phyloP scores from a whole-genome alignment of 1,140 invertebrate species.

The Trichonephila clavata region DNA sequence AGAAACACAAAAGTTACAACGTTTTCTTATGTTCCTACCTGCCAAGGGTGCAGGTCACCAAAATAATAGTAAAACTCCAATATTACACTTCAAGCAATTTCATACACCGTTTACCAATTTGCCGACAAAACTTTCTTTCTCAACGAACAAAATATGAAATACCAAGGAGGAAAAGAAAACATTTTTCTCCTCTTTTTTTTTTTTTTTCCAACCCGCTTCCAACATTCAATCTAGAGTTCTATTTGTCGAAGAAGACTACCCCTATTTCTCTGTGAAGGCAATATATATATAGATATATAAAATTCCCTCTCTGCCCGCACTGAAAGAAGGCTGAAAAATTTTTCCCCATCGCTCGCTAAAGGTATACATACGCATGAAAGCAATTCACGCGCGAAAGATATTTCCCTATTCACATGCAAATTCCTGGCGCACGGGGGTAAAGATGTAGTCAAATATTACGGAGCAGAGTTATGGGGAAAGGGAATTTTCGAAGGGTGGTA shows the following conservation, averaged over 20 bases:
- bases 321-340: background rate
- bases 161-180: background rate
- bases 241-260: slow-evolving; percentile 24
- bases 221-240: slow-evolving; percentile 29
- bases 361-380: background rate
- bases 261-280: background rate
- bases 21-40: background rate
- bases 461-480: background rate
- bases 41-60: background rate
- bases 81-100: background rate
- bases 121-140: background rate
- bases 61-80: background rate
- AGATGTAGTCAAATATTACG: slow-evolving; percentile 19
- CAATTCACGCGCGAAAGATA: slow-evolving; percentile 25
- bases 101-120: background rate
- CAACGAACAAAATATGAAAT: background rate
- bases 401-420: slow-evolving; percentile 28
- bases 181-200: background rate
- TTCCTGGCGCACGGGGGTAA: background rate
- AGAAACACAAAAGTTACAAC: too few species aligned
- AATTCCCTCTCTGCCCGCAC: background rate
- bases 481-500: background rate
- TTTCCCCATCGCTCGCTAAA: background rate
- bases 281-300: background rate
- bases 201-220: background rate